These are phyloP conservation scores for Lordiphosa collinella DNA, from an alignment of 1,140 invertebrate species.

Conservation along the genomic window DNA sequence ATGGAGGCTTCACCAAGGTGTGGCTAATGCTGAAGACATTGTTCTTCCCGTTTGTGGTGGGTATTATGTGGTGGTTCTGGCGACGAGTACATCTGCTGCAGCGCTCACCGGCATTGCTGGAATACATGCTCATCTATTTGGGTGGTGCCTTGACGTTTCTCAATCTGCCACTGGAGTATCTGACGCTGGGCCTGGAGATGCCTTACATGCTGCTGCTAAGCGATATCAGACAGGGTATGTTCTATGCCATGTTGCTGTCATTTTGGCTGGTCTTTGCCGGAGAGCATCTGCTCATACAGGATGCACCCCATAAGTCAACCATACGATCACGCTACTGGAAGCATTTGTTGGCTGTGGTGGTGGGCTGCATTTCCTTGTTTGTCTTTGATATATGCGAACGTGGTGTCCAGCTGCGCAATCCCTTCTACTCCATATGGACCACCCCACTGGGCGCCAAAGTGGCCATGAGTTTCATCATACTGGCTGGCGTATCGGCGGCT, in stretches of 20 bases:
- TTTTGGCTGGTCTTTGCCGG: constrained; percentile 99
- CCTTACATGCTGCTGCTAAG: constrained; percentile 97
- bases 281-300: constrained; percentile 95
- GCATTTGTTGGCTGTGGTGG: constrained; percentile 94
- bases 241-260: constrained; percentile 96
- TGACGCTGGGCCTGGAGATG: constrained; percentile 94
- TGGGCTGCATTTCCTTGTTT: constrained; percentile 94
- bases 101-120: constrained; percentile 92
- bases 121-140: constrained; percentile 94
- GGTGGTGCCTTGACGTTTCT: constrained; percentile 92
- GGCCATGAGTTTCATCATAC: constrained; percentile 94
- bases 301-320: constrained; percentile 88
- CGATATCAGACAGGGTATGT: constrained; percentile 97
- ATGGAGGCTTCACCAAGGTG: constrained; percentile 99
- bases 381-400: constrained; percentile 98
- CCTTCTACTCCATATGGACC: constrained; percentile 99
- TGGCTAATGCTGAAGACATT: constrained; percentile 97
- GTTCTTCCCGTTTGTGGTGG: constrained; percentile 94
- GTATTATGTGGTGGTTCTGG: constrained; percentile 96
- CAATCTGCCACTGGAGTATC: constrained; percentile 96
- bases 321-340: constrained; percentile 93
- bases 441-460: constrained; percentile 94
- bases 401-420: constrained; percentile 96
- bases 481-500: constrained; percentile 93
- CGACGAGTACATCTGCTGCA: constrained; percentile 91